Percentiles rank a stretch among this genome's conserved stretches.
These are phyloP conservation scores for Caenorhabditis brenneri DNA, from an alignment of 1,140 invertebrate species.

Conservation along the genomic window DNA sequence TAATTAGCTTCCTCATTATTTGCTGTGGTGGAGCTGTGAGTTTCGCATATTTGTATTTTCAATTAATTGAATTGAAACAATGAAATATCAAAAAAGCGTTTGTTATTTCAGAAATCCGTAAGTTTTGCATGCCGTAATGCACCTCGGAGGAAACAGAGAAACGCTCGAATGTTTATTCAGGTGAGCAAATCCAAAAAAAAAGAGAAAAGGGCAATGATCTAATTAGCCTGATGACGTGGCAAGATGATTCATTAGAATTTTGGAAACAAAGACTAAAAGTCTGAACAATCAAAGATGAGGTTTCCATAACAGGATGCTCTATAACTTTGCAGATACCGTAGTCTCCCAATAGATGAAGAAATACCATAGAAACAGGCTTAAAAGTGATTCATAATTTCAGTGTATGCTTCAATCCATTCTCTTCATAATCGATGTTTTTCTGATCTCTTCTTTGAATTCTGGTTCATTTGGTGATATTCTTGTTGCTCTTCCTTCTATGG, in stretches of 20 bases:
- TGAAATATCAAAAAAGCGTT: neutral
- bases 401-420: neutral
- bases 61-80: neutral
- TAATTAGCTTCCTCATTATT: slow-evolving; percentile 21
- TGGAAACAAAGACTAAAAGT: no score
- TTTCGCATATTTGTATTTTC: neutral
- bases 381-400: no score
- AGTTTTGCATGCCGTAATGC: slow-evolving; percentile 12
- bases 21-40: slow-evolving; percentile 37
- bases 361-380: no score
- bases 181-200: neutral
- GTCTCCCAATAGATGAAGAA: no score
- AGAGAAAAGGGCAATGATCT: neutral
- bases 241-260: neutral
- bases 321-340: no score
- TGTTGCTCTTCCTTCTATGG: neutral
- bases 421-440: neutral
- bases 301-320: no score
- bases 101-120: neutral
- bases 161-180: slow-evolving; percentile 37
- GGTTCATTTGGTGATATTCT: neutral
- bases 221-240: neutral
- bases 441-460: neutral
- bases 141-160: slow-evolving; percentile 8
- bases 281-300: no score